Percentiles rank a stretch among this genome's conserved stretches.
These are phyloP conservation scores for Hypsopygia costalis DNA, from an alignment of 2,888 invertebrate genomes.

Conservation along the genomic window DNA sequence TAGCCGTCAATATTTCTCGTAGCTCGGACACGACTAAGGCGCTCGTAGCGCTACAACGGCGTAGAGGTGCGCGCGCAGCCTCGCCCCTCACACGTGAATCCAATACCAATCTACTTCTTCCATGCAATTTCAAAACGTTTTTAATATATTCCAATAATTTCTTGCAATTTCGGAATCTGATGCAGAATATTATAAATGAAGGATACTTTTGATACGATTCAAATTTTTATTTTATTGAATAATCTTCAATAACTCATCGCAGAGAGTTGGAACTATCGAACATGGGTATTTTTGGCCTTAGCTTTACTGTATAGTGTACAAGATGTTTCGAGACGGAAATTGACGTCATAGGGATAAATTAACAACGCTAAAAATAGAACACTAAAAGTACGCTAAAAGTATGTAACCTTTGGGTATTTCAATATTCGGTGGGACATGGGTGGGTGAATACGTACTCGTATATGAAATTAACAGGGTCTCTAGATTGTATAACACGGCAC, in stretches of 20 bases:
- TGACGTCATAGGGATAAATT: too few relatives aligned
- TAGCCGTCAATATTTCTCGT: conserved; percentile 60
- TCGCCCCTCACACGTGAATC: conserved; percentile 70
- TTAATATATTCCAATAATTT: conserved; percentile 19
- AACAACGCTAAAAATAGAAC: too few relatives aligned
- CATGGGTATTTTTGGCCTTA: too few relatives aligned
- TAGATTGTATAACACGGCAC: conserved; percentile 6
- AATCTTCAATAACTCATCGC: too few relatives aligned
- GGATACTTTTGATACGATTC: background rate
- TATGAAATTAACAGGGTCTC: background rate
- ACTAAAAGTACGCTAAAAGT: too few relatives aligned
- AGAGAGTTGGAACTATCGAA: too few relatives aligned
- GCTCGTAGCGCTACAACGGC: conserved; percentile 53
- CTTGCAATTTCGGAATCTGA: too few relatives aligned
- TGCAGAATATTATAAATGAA: too few relatives aligned
- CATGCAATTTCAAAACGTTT: conserved; percentile 57
- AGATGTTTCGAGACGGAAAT: too few relatives aligned
- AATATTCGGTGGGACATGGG: background rate
- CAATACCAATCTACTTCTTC: conserved; percentile 68
- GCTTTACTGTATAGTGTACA: too few relatives aligned
- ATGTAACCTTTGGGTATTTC: background rate
- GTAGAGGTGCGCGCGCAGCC: conserved; percentile 72
- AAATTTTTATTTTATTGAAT: background rate
- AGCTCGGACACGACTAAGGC: conserved; percentile 65
- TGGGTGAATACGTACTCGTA: conserved; percentile 1